Evolutionary conservation across 2,113 vertebrate genomes (phyloP).

Genomic region (Grantiella picta): DNA sequence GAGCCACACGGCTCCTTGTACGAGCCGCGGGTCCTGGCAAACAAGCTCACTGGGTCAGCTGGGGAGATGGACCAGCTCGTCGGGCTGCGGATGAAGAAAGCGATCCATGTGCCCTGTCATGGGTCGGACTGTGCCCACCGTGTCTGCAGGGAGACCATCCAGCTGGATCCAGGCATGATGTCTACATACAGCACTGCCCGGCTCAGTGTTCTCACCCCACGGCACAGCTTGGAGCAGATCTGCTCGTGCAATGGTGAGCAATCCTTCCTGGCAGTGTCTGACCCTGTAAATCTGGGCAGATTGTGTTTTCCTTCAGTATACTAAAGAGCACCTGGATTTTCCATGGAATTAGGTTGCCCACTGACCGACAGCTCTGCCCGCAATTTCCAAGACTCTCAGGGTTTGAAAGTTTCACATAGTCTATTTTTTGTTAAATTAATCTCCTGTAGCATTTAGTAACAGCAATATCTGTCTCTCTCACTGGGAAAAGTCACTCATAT

Average conservation of each 20-base stretch:
- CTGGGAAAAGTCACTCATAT: neutral
- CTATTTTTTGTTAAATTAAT: neutral
- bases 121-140: constrained; percentile 76
- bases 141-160: constrained; percentile 83
- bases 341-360: neutral
- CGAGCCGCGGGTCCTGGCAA: constrained; percentile 67
- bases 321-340: neutral
- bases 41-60: constrained; percentile 70
- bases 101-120: constrained; percentile 79
- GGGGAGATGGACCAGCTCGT: constrained; percentile 78
- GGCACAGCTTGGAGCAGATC: constrained; percentile 82
- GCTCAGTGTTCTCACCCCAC: constrained; percentile 87
- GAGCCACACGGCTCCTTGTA: constrained; percentile 41
- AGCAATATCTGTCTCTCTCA: neutral
- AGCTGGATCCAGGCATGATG: constrained; percentile 75
- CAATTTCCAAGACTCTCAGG: neutral
- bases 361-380: neutral
- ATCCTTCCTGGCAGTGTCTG: neutral
- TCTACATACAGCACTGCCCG: constrained; percentile 86
- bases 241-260: constrained; percentile 90
- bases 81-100: constrained; percentile 79
- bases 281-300: neutral
- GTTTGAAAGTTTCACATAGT: neutral
- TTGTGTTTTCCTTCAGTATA: neutral
- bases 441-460: neutral